Conservation (phyloP, 2,113 vertebrate species). For the Panurus biarmicus region DNA sequence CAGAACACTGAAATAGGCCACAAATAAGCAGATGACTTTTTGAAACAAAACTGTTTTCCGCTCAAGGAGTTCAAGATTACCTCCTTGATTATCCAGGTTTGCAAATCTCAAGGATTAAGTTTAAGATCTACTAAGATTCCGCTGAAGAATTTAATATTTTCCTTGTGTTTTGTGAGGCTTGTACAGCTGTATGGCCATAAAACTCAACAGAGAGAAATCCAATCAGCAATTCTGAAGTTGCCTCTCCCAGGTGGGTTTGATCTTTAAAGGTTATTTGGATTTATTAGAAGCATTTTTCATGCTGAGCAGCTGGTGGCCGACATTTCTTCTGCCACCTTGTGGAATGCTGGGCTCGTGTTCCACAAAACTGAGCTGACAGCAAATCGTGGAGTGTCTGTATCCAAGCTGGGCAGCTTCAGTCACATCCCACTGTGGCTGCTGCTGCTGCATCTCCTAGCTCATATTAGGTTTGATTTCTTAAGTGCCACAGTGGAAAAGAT, state of each 20-base stretch:
- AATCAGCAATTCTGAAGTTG: conserved; percentile 34
- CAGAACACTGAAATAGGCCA: background rate
- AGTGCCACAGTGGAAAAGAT: background rate
- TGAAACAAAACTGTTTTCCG: background rate
- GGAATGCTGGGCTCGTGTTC: background rate
- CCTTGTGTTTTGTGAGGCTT: conserved; percentile 7
- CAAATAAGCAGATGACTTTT: background rate
- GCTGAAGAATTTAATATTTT: conserved; percentile 24
- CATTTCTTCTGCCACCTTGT: conserved; percentile 62
- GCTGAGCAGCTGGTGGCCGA: background rate
- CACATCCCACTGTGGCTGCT: background rate
- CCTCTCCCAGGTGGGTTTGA: conserved; percentile 38
- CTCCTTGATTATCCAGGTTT: background rate
- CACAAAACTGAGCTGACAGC: background rate
- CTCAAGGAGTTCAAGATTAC: background rate
- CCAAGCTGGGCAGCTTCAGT: background rate
- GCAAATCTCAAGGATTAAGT: background rate
- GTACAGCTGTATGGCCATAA: conserved; percentile 24
- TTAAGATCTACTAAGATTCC: background rate
- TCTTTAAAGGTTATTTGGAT: conserved; percentile 69
- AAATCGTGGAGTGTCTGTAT: background rate
- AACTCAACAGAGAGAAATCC: conserved; percentile 43
- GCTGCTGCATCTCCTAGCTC: background rate
- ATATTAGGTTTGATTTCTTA: background rate
- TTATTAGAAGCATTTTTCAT: conserved; percentile 68